Conservation (phyloP, 2,797 vertebrate genomes). For the Sebastolobus altivelis region DNA sequence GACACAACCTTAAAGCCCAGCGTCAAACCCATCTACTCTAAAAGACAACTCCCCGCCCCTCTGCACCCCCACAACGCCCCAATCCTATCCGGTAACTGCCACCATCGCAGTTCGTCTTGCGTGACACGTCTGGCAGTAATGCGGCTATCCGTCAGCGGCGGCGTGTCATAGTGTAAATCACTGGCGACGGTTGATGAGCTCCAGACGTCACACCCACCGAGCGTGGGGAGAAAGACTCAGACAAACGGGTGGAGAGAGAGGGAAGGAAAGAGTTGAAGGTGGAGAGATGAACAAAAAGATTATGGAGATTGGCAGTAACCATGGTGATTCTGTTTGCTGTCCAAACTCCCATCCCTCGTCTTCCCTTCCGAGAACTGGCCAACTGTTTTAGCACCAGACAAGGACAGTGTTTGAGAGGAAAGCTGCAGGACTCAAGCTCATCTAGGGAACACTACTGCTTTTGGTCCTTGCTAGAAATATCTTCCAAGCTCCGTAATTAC, state of each 20-base stretch:
- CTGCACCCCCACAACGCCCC: constrained; percentile 1
- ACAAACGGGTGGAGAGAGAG: not conserved
- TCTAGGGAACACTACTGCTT: not conserved
- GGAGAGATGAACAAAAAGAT: constrained; percentile 62
- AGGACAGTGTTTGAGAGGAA: constrained; percentile 7
- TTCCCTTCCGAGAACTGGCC: not conserved
- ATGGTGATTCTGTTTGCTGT: constrained; percentile 81
- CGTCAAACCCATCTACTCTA: constrained; percentile 16
- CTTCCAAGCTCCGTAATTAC: constrained; percentile 60
- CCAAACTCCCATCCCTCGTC: constrained; percentile 62
- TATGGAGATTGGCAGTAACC: constrained; percentile 82
- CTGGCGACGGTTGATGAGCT: constrained; percentile 79
- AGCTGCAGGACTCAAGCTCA: not conserved
- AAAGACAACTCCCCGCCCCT: constrained; percentile 33
- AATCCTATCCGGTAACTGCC: constrained; percentile 45
- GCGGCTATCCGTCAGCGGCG: constrained; percentile 78
- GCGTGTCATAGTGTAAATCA: constrained; percentile 88
- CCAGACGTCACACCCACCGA: constrained; percentile 80
- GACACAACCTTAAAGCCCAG: constrained; percentile 11
- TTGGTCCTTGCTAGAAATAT: not conserved
- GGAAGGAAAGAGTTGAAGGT: constrained; percentile 8
- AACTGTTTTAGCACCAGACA: constrained; percentile 12
- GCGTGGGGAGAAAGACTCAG: constrained; percentile 26
- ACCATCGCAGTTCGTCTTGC: constrained; percentile 68
- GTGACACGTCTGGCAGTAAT: constrained; percentile 86